Base-by-base conservation (phyloP, 1,140 invertebrate genomes). In the Chironomus tepperi region DNA sequence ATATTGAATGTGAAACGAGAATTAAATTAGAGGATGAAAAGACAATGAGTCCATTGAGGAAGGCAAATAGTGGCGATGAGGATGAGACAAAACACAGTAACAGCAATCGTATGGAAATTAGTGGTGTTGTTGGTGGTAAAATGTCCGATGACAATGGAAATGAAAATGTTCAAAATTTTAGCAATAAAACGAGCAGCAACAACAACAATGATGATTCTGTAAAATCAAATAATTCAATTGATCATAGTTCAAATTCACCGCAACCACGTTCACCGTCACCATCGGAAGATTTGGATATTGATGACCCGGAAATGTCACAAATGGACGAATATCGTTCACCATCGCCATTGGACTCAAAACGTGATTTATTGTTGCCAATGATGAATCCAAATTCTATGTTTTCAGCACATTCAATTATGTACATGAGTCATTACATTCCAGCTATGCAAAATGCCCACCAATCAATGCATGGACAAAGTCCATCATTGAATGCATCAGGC, bases 381-480 rank as follows among this genome's bases (percentile, higher is more conserved):
- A 84, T 94, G 80, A 90, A 93, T 1, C 91, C 91, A 47, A 93
- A 92, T 79, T 89, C 90, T 0, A 92, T 94, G 89, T 93, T 94
- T 81, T 84, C 84, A 74, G 86, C 88, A 65, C 93, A 93, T 79
- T 90, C 90, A 75, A 93, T 95, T 77, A 93, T 94, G 91, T 94
- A 94, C 80, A 94, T 95, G 93, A 93, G 91, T 77, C 92, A 93
- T 79, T 94, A 94, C 80, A 90, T 92, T 79, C 89, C 87, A 70
- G 86, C 86, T 9, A 79, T 89, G 80, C 80, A 80, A 16, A 18
- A 47, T 19, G 67, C 16, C 0, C 43, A 47, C 80, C 85, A 78
- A 75, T 84, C 81, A 77, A 85, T 81, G 47, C 82, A 79, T 72
- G 79, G 73, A 77, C 75, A 72, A 81, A 78, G 76, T 84, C 79